These are phyloP conservation scores for Tachycineta bicolor DNA, from an alignment of 2,113 vertebrate species.

Conservation along the genomic window DNA sequence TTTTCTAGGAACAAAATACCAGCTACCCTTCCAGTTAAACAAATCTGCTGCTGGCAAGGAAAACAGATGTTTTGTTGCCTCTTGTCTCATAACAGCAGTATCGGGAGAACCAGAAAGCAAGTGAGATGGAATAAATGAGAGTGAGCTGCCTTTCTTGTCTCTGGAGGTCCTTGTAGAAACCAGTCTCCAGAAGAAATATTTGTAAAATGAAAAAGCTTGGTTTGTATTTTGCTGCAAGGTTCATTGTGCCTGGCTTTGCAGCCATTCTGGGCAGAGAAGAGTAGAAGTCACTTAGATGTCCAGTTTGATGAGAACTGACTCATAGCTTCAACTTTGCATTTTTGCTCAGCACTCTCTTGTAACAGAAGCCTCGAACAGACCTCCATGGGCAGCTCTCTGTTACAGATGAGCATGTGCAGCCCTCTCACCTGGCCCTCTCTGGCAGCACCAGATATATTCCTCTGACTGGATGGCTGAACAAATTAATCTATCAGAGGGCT, in stretches of 20 bases:
- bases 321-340: background rate
- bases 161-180: background rate
- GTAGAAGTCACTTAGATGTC: background rate
- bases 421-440: background rate
- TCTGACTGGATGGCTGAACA: background rate
- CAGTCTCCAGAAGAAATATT: background rate
- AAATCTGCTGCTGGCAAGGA: background rate
- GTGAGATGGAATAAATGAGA: background rate
- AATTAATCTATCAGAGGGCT: background rate
- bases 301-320: background rate
- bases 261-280: background rate
- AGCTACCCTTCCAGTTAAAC: background rate
- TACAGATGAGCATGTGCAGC: background rate
- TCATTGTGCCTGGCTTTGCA: background rate
- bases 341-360: background rate
- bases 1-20: background rate
- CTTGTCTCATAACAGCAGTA: background rate
- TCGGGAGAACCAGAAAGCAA: background rate
- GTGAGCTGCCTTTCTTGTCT: background rate
- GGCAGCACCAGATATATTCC: background rate
- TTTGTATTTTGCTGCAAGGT: background rate
- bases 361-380: background rate
- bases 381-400: rapidly evolving
- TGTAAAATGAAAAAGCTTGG: background rate
- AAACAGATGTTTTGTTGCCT: background rate